A percentile compares a stretch with the other conserved stretches of the same genome.
These are phyloP conservation scores for Crocuta crocuta DNA, from an alignment of 2,113 vertebrate genomes.

Conservation along the genomic window DNA sequence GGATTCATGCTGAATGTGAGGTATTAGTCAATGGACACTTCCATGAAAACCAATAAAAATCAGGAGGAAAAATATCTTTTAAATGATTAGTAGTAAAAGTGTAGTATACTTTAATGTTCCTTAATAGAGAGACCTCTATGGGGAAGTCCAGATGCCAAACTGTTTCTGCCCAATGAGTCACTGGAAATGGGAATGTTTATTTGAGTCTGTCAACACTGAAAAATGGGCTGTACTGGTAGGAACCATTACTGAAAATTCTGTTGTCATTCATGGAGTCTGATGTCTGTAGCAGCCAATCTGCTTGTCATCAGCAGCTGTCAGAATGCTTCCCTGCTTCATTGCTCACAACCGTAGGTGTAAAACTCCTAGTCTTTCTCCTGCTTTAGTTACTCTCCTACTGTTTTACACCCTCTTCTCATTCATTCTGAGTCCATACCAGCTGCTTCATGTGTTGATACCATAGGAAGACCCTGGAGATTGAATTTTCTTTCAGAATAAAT, in stretches of 20 bases:
- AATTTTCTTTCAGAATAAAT: slow-evolving; percentile 4
- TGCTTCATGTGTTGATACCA: background rate
- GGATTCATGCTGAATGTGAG: background rate
- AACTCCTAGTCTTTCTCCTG: background rate
- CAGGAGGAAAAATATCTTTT: background rate
- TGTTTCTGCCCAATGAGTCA: background rate
- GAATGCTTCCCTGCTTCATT: slow-evolving; percentile 40
- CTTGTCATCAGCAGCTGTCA: slow-evolving; percentile 50
- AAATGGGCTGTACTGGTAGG: slow-evolving; percentile 10
- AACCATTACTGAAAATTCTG: background rate
- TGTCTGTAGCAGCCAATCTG: background rate
- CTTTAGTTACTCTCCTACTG: background rate
- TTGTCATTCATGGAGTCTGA: slow-evolving; percentile 32
- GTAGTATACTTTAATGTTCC: background rate
- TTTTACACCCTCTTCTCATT: background rate
- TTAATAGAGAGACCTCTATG: background rate
- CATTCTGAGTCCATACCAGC: background rate
- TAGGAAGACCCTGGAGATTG: background rate
- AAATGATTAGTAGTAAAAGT: background rate
- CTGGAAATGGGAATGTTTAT: slow-evolving; percentile 24
- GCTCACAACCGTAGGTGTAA: background rate
- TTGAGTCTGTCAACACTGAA: slow-evolving; percentile 56
- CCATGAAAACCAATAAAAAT: background rate
- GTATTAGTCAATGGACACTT: background rate
- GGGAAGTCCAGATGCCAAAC: background rate